Evolutionary conservation across 2,888 invertebrate genomes (phyloP), one percentile per base, ranked within the genome.

Genomic region (Linnaemya vulpina): DNA sequence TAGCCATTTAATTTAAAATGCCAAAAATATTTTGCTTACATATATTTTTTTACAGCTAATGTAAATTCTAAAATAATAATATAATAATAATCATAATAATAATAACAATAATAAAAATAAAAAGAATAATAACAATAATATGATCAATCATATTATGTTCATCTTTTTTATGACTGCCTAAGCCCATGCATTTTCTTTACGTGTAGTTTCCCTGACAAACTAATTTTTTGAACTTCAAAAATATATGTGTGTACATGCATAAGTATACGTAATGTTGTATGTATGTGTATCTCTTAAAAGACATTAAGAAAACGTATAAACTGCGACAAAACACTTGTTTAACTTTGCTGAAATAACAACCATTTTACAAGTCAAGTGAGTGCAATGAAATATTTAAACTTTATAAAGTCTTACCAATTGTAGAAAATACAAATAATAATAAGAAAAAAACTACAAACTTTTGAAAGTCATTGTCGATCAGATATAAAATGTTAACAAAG

Each of bases 381-480:
- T 49, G 74, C 63, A 10, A 46, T 76, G 35, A 62, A 73, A 77
- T 73, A 35, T 74, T 81, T 78, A 51, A 85, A 85, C 74, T 81
- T 74, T 68, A 9, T 71, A 25, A 75, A 62, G 17, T 55, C 38
- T 49, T 70, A 38, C 17, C 70, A 65, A 75, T 65, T 67, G 76
- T 30, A 68, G 55, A 46, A 67, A 76, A 17, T 20, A 17, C 7
- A 38, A 22, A 60, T 3, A 58, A 49, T 58, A 65, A 75, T 53
- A 73, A 49, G 13, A 13, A 30, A 30, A 55, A 3, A 53, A 11
- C 8, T 76, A 67, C 70, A 77, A 63, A 55, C 68, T 78, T 82
- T 85, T 58, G 82, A 85, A 85, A 82, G 85, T 85, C 85, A 82
- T 79, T 85, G 78, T 60, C 70, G 74, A 85, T 85, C 85, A 75